A percentile compares a stretch with the other conserved stretches of the same genome.
phyloP scores from a whole-genome alignment of 1,140 invertebrate species.

The Latrodectus geometricus region DNA sequence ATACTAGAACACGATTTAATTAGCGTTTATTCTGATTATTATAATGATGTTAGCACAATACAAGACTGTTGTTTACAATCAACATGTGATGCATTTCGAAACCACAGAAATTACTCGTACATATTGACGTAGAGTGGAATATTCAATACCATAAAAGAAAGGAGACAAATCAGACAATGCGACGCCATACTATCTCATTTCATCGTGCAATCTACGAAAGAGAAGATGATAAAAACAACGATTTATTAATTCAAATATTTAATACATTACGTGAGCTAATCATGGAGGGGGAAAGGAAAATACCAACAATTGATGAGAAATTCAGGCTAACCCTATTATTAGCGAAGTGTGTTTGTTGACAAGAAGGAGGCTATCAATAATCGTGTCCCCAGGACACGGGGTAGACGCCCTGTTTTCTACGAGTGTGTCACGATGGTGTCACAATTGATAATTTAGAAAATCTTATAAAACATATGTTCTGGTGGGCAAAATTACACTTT shows the following conservation, averaged over 20 bases:
- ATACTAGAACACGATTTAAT: too few species aligned
- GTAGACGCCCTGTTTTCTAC: slow-evolving; percentile 22
- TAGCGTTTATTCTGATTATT: too few species aligned
- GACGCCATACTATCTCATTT: too few species aligned
- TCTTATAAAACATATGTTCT: neutral
- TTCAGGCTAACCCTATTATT: slow-evolving; percentile 20
- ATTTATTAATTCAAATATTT: neutral
- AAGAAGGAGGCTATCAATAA: slow-evolving; percentile 33
- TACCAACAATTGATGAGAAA: neutral
- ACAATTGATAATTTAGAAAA: slow-evolving; percentile 51
- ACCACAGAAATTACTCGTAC: too few species aligned
- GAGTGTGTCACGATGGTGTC: neutral
- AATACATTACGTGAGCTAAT: neutral
- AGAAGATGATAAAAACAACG: too few species aligned
- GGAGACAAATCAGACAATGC: too few species aligned
- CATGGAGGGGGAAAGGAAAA: neutral
- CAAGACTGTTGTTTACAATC: too few species aligned
- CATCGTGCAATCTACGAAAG: too few species aligned
- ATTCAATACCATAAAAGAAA: too few species aligned
- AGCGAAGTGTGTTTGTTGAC: slow-evolving; percentile 3
- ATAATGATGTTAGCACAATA: too few species aligned
- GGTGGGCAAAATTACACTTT: neutral
- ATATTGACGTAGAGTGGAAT: too few species aligned
- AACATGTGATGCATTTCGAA: too few species aligned
- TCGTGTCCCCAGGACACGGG: slow-evolving; percentile 9